These are phyloP conservation scores for Euwallacea fornicatus DNA, from an alignment of 1,140 invertebrate species.

Conservation along the genomic window DNA sequence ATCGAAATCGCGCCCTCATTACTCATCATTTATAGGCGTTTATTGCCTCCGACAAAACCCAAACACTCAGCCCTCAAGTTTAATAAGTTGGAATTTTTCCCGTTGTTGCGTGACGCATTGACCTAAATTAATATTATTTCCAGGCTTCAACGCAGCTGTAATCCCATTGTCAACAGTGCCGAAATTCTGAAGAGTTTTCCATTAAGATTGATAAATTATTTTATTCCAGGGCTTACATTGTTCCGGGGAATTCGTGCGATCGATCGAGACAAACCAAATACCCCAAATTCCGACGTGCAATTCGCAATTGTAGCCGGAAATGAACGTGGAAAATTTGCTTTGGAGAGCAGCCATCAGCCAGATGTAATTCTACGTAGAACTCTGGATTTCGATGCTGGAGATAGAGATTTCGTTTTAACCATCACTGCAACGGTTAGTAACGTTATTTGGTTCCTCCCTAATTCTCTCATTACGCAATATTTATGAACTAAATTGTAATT, in stretches of 20 bases:
- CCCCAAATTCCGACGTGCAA: constrained; percentile 85
- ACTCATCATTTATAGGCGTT: too few relatives aligned
- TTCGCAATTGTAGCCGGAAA: constrained; percentile 80
- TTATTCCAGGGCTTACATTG: constrained; percentile 69
- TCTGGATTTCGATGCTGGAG: constrained; percentile 79
- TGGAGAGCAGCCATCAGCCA: constrained; percentile 77
- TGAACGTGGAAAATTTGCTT: constrained; percentile 71
- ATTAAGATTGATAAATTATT: neutral
- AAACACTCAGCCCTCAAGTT: too few relatives aligned
- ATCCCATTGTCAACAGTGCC: neutral
- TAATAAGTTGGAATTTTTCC: too few relatives aligned
- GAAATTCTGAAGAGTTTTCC: too few relatives aligned
- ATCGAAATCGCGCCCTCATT: too few relatives aligned
- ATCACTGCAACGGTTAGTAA: constrained; percentile 69
- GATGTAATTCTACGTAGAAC: constrained; percentile 70
- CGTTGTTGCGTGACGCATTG: neutral
- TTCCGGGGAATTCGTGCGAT: constrained; percentile 78
- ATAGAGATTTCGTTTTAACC: constrained; percentile 72
- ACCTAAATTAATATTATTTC: neutral
- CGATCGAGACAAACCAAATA: constrained; percentile 84
- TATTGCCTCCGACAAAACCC: too few relatives aligned
- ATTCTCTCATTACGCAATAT: too few relatives aligned
- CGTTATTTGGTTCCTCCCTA: neutral
- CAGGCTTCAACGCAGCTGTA: too few relatives aligned
- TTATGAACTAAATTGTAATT: too few relatives aligned